Evolutionary conservation across 2,113 vertebrate genomes (phyloP).

Genomic region (Anguilla japonica): DNA sequence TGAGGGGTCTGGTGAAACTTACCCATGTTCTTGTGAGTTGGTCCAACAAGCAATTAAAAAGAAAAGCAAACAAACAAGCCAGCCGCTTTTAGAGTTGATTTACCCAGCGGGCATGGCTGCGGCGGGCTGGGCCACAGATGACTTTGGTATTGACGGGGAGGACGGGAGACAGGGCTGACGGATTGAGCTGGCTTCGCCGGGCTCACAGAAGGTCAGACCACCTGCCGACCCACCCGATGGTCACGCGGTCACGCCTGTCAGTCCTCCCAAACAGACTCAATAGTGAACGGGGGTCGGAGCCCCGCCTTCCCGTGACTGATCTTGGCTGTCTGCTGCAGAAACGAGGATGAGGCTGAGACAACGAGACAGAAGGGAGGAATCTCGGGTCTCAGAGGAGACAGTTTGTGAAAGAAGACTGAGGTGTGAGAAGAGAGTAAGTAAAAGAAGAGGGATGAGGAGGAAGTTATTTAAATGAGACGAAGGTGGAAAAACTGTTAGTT

Average conservation of each 20-base stretch:
- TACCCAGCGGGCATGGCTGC: neutral
- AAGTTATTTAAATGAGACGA: neutral
- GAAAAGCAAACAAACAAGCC: neutral
- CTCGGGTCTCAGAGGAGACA: neutral
- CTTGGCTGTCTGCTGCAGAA: neutral
- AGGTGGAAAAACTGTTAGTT: no score
- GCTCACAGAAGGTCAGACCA: conserved; percentile 14
- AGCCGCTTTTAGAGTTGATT: neutral
- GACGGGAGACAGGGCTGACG: neutral
- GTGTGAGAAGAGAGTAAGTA: neutral
- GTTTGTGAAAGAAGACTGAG: neutral
- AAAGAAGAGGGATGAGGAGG: neutral
- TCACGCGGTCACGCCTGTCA: neutral
- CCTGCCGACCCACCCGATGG: neutral
- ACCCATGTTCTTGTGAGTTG: neutral
- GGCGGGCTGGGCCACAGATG: neutral
- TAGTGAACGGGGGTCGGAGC: neutral
- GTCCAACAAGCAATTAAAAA: neutral
- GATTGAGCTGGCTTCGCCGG: neutral
- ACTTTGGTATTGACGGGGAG: conserved; percentile 4
- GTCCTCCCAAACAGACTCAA: neutral
- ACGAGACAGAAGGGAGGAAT: neutral
- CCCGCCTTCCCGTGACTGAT: conserved; percentile 1
- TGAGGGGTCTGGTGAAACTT: neutral
- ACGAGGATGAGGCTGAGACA: neutral